Percentiles rank a stretch among this genome's conserved stretches.
phyloP scores from a whole-genome alignment of 2,113 vertebrate genomes.

The Hymenochirus boettgeri region DNA sequence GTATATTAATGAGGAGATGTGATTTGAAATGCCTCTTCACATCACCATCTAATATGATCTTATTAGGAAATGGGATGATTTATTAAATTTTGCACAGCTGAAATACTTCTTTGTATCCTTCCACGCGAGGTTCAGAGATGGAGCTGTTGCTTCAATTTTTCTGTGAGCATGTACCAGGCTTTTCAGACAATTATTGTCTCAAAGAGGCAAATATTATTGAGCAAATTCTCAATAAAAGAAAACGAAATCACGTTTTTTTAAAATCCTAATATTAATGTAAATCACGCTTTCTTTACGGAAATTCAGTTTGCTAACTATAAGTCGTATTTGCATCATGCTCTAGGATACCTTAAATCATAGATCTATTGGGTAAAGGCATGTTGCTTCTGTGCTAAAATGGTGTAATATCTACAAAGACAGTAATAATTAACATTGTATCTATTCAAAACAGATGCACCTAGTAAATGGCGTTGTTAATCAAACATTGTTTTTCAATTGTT shows the following conservation, averaged over 20 bases:
- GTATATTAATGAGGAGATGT: conserved; percentile 84
- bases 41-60: conserved; percentile 84
- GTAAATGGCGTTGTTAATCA: no score
- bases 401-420: conserved; percentile 48
- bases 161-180: conserved; percentile 60
- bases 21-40: conserved; percentile 76
- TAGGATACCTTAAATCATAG: conserved; percentile 72
- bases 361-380: conserved; percentile 56
- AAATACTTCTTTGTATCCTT: conserved; percentile 73
- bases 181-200: conserved; percentile 71
- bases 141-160: conserved; percentile 80
- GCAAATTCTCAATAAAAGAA: conserved; percentile 83
- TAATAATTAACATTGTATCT: conserved; percentile 46
- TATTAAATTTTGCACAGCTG: conserved; percentile 74
- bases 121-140: conserved; percentile 66
- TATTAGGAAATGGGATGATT: conserved; percentile 83
- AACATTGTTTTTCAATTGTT: no score
- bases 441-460: no score
- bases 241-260: conserved; percentile 75
- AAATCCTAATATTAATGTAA: conserved; percentile 79
- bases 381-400: conserved; percentile 49
- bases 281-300: conserved; percentile 72
- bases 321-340: conserved; percentile 72
- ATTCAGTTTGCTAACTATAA: conserved; percentile 80
- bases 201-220: conserved; percentile 75